Percentiles rank a stretch among this genome's conserved stretches.
These are phyloP conservation scores for Drosophila nr. perissopoda DNA, from an alignment of 2,888 invertebrate species.

Conservation along the genomic window DNA sequence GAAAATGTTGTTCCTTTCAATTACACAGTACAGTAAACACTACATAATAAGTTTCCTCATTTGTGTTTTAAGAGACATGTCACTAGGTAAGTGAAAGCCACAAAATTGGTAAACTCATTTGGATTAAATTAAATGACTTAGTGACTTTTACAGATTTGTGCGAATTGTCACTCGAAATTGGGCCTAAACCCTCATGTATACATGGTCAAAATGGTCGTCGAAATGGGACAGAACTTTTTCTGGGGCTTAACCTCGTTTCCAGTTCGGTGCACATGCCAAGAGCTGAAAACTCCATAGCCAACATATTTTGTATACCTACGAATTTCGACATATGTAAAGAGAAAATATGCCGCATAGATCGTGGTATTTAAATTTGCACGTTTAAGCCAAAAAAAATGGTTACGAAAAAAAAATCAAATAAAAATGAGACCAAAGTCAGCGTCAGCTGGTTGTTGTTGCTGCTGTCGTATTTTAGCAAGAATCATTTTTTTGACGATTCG, in stretches of 20 bases:
- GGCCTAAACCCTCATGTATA: not conserved
- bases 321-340: constrained; percentile 32
- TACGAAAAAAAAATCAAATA: constrained; percentile 2
- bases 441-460: constrained; percentile 29
- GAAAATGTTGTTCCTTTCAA: not conserved
- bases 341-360: constrained; percentile 44
- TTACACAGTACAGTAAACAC: not conserved
- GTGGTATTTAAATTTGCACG: constrained; percentile 72
- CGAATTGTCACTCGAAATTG: constrained; percentile 58
- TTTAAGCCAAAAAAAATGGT: constrained; percentile 20
- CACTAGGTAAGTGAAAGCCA: constrained; percentile 18
- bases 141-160: constrained; percentile 47
- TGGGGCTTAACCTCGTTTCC: constrained; percentile 63
- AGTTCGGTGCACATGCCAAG: constrained; percentile 55
- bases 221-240: constrained; percentile 23
- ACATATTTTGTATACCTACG: constrained; percentile 25
- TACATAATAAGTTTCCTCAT: not conserved
- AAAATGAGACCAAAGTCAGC: constrained; percentile 32
- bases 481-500: constrained; percentile 55
- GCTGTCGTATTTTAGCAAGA: constrained; percentile 26
- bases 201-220: not conserved
- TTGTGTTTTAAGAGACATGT: constrained; percentile 2
- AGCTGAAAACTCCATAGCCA: constrained; percentile 6
- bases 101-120: constrained; percentile 11
- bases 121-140: constrained; percentile 61